Conservation (phyloP, 1,140 invertebrate genomes). For the Palaemon carinicauda region DNA sequence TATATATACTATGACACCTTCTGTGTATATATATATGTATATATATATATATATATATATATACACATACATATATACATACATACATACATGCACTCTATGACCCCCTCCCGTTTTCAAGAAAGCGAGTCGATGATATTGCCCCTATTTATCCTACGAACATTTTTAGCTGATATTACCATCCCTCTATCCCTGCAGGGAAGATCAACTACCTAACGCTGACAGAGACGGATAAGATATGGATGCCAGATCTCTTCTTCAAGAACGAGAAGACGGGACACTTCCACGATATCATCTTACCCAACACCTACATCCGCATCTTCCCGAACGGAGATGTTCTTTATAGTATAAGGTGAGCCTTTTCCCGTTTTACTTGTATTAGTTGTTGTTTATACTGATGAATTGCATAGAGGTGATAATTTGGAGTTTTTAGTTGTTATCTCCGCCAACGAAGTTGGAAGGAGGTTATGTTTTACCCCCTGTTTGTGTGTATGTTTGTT, state of each 20-base stretch:
- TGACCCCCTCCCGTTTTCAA: too few species aligned
- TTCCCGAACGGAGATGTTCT: slow-evolving; percentile 93
- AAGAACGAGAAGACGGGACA: slow-evolving; percentile 94
- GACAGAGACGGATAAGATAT: slow-evolving; percentile 89
- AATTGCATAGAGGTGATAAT: too few species aligned
- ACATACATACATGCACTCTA: too few species aligned
- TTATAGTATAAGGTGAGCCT: slow-evolving; percentile 86
- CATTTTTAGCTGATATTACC: not conserved
- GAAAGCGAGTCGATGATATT: not conserved
- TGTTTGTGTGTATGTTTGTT: too few species aligned
- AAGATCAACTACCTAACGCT: slow-evolving; percentile 88
- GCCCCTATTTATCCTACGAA: not conserved
- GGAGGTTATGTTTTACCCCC: too few species aligned
- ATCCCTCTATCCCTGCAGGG: slow-evolving; percentile 67
- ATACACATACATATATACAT: too few species aligned
- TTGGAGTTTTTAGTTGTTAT: too few species aligned
- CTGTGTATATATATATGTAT: too few species aligned
- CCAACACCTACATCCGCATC: slow-evolving; percentile 95
- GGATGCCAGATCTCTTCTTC: slow-evolving; percentile 98
- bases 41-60: too few species aligned
- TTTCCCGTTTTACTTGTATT: too few species aligned
- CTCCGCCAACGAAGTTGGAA: too few species aligned
- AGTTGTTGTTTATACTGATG: not conserved
- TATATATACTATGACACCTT: too few species aligned
- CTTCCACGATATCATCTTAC: slow-evolving; percentile 97